phyloP scores from a whole-genome alignment of 2,113 vertebrate genomes.

The Cephalophus harveyi region DNA sequence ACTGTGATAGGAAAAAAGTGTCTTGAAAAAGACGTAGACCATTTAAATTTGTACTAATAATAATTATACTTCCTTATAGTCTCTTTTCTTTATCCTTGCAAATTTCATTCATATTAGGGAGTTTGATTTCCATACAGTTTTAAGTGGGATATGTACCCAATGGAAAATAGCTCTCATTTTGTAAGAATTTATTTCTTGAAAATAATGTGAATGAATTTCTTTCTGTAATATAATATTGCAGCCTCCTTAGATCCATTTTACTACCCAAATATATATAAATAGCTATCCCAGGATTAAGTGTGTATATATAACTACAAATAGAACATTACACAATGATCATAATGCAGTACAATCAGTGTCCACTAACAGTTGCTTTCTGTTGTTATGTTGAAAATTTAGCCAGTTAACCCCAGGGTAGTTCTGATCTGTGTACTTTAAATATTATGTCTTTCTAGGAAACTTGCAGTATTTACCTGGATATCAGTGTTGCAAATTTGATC shows the following conservation, averaged over 20 bases:
- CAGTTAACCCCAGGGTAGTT: neutral
- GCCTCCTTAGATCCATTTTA: neutral
- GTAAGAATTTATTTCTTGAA: neutral
- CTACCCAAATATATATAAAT: neutral
- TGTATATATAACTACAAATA: neutral
- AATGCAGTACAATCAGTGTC: neutral
- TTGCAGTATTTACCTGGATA: neutral
- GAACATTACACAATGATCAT: neutral
- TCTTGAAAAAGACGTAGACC: neutral
- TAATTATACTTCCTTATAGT: neutral
- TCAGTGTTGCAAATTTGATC: neutral
- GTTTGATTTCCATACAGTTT: neutral
- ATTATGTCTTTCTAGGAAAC: neutral
- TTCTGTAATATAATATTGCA: neutral
- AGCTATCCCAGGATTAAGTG: neutral
- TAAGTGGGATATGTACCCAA: neutral
- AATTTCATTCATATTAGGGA: neutral
- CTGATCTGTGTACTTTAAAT: neutral
- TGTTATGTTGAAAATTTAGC: neutral
- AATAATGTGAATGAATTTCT: neutral
- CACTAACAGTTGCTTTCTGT: neutral
- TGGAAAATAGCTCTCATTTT: neutral
- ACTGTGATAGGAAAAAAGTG: neutral
- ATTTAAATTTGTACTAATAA: neutral
- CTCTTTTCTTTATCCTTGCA: neutral